Evolutionary conservation across 2,113 vertebrate species (phyloP).

Genomic region (Fregata magnificens): DNA sequence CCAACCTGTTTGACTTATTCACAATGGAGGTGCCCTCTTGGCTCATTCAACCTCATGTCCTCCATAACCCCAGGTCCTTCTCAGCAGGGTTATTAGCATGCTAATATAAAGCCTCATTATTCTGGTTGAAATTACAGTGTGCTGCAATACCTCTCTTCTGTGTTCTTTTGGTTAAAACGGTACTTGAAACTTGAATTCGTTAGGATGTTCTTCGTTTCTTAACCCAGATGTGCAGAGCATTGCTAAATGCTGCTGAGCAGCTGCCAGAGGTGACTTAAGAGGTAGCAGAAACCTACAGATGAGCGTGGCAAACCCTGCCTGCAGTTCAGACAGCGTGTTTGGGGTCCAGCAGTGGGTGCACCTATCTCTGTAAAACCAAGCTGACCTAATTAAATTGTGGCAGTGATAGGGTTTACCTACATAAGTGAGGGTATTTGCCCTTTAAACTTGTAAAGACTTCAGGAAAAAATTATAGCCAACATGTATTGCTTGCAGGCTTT

Average conservation of each 20-base stretch:
- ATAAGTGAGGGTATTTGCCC: background rate
- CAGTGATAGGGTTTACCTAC: background rate
- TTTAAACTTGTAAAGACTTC: background rate
- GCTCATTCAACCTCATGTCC: background rate
- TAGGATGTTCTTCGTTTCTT: background rate
- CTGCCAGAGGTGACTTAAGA: background rate
- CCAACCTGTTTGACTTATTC: background rate
- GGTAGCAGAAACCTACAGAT: background rate
- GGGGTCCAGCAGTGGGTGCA: background rate
- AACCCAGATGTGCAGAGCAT: background rate
- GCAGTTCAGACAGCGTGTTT: accelerated
- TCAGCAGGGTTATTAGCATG: background rate
- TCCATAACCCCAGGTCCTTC: background rate
- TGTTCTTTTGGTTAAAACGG: background rate
- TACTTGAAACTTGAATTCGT: background rate
- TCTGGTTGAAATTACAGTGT: background rate
- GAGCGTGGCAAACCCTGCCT: background rate
- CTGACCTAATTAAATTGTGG: background rate
- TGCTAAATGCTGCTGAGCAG: background rate
- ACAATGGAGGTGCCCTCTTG: background rate
- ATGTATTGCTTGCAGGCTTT: background rate
- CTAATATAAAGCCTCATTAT: background rate
- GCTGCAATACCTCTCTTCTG: background rate
- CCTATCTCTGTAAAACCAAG: background rate
- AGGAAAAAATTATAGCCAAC: background rate